Evolutionary conservation across 2,113 vertebrate species (phyloP).

Genomic region (Peromyscus californicus): DNA sequence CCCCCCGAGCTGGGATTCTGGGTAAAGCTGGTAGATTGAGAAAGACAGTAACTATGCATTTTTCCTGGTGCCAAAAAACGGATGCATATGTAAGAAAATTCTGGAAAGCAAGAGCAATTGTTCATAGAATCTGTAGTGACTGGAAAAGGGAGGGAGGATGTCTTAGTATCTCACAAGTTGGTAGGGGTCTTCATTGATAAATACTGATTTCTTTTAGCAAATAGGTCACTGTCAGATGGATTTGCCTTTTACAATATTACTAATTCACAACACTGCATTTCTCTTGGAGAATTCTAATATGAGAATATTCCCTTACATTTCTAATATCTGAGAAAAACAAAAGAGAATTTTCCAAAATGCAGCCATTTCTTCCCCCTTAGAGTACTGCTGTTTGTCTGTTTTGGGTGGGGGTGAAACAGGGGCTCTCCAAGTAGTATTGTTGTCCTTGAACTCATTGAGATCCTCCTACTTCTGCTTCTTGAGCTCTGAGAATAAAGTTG

Average conservation of each 20-base stretch:
- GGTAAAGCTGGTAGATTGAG: neutral
- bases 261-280: neutral
- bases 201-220: neutral
- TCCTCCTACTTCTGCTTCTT: accelerated
- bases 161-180: neutral
- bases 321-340: neutral
- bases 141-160: neutral
- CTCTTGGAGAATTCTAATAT: neutral
- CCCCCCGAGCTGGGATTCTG: neutral
- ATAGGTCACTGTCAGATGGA: neutral
- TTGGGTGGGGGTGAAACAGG: neutral
- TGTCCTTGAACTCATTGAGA: neutral
- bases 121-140: neutral
- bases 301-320: neutral
- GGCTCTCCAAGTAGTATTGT: neutral
- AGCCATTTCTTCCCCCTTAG: neutral
- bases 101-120: neutral
- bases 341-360: neutral
- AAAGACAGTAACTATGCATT: neutral
- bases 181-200: neutral
- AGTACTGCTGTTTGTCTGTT: neutral
- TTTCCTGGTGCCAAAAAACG: conserved; percentile 16
- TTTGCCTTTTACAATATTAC: neutral
- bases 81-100: neutral
- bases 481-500: neutral